Evolutionary conservation across 2,888 invertebrate genomes (phyloP).

Genomic region (Sipha maydis): DNA sequence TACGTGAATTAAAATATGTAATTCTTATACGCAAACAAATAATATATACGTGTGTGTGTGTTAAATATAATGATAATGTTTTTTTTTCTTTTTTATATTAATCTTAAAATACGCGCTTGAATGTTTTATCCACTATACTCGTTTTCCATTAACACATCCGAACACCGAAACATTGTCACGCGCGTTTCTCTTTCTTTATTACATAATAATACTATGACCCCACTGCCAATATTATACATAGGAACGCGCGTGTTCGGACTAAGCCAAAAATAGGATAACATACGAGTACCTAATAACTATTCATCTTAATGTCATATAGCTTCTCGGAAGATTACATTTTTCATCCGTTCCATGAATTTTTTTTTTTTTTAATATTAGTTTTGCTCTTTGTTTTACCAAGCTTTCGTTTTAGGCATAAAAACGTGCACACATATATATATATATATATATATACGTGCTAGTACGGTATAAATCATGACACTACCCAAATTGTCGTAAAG

Average conservation of each 20-base stretch:
- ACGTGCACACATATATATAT: no score
- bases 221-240: background rate
- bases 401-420: background rate
- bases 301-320: background rate
- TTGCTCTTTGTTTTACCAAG: background rate
- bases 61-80: background rate
- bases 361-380: no score
- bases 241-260: background rate
- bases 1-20: background rate
- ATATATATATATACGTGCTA: no score
- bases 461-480: no score
- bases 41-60: no score
- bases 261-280: background rate
- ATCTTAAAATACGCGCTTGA: background rate
- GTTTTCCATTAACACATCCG: slow-evolving; percentile 39
- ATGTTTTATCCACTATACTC: background rate
- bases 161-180: slow-evolving; percentile 21
- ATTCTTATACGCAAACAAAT: background rate
- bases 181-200: slow-evolving; percentile 7
- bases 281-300: background rate
- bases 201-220: background rate
- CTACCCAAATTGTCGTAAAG: no score
- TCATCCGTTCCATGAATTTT: background rate
- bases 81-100: background rate
- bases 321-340: background rate